Evolutionary conservation across 2,888 invertebrate species (phyloP), one percentile per base, ranked within the genome.

Genomic region (Theretra japonica): DNA sequence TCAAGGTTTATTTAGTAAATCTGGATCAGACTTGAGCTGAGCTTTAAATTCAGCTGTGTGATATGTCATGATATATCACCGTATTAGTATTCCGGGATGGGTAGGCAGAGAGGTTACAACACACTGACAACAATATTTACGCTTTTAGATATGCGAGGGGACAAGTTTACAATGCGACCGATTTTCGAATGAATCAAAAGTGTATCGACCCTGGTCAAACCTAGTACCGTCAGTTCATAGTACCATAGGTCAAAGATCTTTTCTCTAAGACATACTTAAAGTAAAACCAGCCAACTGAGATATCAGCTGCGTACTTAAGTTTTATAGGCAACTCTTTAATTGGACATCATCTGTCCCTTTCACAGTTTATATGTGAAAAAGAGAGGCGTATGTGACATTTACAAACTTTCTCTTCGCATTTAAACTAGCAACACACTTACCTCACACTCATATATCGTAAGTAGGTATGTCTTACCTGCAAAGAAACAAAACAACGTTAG

Each of bases 391-490:
- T 65, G 17, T 48, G 48, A 48, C 65, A 65, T 65, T 17, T 48
- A 65, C 48, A 48, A 65, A 65, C 65, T 65, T 65, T 65, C 65
- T 62, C 58, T n/a, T 41, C 56, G 53, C n/a, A 72, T 70, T 74
- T 73, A 28, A 53, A 72, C 69, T 41, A 65, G 53, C 53, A 53
- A 80, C 77, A 78, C 79, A 83, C 86, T 82, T 77, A 79, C 80
- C 76, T 73, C 73, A 71, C 73, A 73, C 75, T 76, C 68, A 68
- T 77, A 77, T 77, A 80, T 33, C 74, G 77, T 79, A 79, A 79
- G 77, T 77, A 72, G 73, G 76, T 57, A 56, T 65, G 33, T 78
- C 83, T 87, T 89, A 90, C 90, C 88, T 89, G 88, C 70, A 88
- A 88, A 79, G 53, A 76, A 82, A 80, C 71, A 77, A 76, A 75